phyloP scores from a whole-genome alignment of 2,888 invertebrate genomes.

The Neoscelio sp. region DNA sequence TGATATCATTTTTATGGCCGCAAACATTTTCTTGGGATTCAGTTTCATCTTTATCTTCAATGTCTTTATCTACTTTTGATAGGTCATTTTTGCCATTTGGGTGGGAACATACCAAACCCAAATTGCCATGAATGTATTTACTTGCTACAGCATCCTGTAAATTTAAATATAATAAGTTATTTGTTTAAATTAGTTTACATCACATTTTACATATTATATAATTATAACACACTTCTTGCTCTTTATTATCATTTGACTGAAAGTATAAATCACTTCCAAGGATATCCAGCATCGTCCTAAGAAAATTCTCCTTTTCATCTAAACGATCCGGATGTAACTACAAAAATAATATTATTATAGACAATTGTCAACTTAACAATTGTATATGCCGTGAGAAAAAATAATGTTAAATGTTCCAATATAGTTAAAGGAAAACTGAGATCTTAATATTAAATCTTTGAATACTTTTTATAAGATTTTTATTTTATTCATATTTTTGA shows the following conservation, averaged over 20 bases:
- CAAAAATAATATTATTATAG: slow-evolving; percentile 28
- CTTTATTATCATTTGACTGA: slow-evolving; percentile 6
- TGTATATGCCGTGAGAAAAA: too few relatives aligned
- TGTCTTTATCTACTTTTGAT: not conserved
- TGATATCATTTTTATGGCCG: slow-evolving; percentile 7
- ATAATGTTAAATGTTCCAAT: too few relatives aligned
- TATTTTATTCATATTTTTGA: too few relatives aligned
- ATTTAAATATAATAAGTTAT: slow-evolving; percentile 10
- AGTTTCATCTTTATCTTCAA: slow-evolving; percentile 1
- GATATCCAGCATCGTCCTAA: slow-evolving; percentile 77
- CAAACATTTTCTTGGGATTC: slow-evolving; percentile 2
- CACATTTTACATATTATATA: not conserved
- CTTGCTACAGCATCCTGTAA: slow-evolving; percentile 38
- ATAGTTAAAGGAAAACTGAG: too few relatives aligned
- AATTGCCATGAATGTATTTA: slow-evolving; percentile 66
- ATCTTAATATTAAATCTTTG: too few relatives aligned
- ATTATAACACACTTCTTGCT: slow-evolving; percentile 11
- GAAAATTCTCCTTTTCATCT: slow-evolving; percentile 75
- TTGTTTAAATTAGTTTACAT: slow-evolving; percentile 3
- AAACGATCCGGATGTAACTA: slow-evolving; percentile 71
- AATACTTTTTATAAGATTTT: too few relatives aligned
- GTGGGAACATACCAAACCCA: slow-evolving; percentile 64
- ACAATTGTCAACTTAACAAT: slow-evolving; percentile 9
- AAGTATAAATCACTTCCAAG: slow-evolving; percentile 67
- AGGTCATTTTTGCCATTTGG: too few relatives aligned